Evolutionary conservation across 2,888 invertebrate genomes (phyloP).

Genomic region (Apotomis betuletana): DNA sequence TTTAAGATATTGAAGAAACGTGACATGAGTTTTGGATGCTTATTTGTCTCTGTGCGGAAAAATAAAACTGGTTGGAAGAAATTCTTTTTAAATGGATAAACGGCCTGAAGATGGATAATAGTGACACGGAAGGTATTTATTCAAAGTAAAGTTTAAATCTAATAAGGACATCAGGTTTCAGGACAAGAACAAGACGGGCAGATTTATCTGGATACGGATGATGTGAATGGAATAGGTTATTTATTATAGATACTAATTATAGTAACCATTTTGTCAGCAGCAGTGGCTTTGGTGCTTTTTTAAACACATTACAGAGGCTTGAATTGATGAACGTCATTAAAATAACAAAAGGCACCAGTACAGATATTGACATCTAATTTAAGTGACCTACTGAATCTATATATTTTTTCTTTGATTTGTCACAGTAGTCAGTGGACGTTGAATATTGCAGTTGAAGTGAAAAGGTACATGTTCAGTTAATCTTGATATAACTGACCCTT

Average conservation of each 20-base stretch:
- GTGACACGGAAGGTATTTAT: slow-evolving; percentile 24
- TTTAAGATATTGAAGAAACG: neutral
- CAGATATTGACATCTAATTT: no score
- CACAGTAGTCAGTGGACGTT: no score
- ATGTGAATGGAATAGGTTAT: neutral
- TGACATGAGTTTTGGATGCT: neutral
- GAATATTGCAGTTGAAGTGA: no score
- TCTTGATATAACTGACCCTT: no score
- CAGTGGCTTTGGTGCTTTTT: no score
- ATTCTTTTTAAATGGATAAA: slow-evolving; percentile 32
- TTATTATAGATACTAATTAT: neutral
- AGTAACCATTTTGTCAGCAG: no score
- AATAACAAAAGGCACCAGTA: no score
- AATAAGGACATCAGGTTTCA: slow-evolving; percentile 17
- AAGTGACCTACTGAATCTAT: no score
- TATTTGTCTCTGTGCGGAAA: slow-evolving; percentile 24
- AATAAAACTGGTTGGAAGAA: slow-evolving; percentile 39
- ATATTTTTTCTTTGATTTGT: no score
- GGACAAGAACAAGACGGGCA: neutral
- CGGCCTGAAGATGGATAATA: slow-evolving; percentile 36
- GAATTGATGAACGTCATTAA: no score
- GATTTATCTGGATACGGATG: neutral
- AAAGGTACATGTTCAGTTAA: no score
- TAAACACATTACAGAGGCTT: no score
- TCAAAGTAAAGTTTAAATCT: slow-evolving; percentile 16